Evolutionary conservation across 2,797 vertebrate species (phyloP).

Genomic region (Anomalospiza imberbis): DNA sequence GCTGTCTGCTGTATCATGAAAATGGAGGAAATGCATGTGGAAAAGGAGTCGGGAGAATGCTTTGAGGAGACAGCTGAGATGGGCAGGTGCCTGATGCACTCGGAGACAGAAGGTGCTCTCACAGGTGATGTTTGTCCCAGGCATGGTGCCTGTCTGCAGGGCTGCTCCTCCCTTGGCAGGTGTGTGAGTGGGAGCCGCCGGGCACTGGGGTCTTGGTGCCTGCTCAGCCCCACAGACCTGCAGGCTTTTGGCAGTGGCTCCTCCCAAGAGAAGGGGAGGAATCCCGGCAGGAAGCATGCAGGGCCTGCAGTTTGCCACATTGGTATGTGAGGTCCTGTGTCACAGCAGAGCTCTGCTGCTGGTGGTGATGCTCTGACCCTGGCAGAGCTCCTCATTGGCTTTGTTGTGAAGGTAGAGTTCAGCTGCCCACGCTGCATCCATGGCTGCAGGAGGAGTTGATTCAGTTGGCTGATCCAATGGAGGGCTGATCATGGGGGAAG

Average conservation of each 20-base stretch:
- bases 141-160: not conserved
- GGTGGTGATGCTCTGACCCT: not conserved
- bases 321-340: accelerated
- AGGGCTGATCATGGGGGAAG: not conserved
- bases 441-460: not conserved
- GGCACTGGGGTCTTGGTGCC: accelerated
- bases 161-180: not conserved
- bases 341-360: accelerated
- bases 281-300: accelerated
- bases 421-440: not conserved
- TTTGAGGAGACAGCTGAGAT: not conserved
- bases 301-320: not conserved
- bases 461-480: not conserved
- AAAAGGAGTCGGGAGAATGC: not conserved
- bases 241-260: not conserved
- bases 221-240: not conserved
- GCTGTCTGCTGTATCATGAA: not conserved
- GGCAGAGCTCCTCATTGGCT: accelerated
- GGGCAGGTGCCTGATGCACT: not conserved
- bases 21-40: not conserved
- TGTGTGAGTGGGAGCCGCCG: accelerated
- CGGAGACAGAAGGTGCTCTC: not conserved
- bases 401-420: not conserved
- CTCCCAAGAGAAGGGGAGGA: not conserved
- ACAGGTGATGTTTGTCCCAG: accelerated